phyloP scores from a whole-genome alignment of 2,797 vertebrate species.

The Aulostomus chinensis region DNA sequence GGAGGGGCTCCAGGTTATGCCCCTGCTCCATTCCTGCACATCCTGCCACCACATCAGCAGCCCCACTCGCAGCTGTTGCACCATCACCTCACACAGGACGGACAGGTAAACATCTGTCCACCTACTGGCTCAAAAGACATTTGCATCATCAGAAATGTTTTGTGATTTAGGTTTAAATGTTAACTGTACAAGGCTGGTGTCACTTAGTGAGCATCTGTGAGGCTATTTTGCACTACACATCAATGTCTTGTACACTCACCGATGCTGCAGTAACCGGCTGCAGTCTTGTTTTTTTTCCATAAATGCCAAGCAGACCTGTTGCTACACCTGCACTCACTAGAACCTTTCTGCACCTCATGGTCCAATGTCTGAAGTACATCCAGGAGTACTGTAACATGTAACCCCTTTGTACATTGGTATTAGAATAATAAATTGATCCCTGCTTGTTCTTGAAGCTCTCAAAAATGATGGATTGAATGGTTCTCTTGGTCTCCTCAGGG shows the following conservation, averaged over 20 bases:
- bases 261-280: too few species aligned
- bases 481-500: slow-evolving; percentile 72
- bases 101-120: slow-evolving; percentile 80
- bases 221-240: too few species aligned
- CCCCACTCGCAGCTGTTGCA: slow-evolving; percentile 96
- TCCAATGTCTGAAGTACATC: too few species aligned
- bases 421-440: not conserved
- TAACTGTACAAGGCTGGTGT: too few species aligned
- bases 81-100: slow-evolving; percentile 93
- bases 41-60: slow-evolving; percentile 94
- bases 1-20: slow-evolving; percentile 89
- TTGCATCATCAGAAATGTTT: not conserved
- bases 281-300: too few species aligned
- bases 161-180: not conserved
- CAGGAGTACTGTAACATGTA: too few species aligned
- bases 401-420: too few species aligned
- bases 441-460: not conserved
- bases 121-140: not conserved
- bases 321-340: too few species aligned
- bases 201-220: too few species aligned
- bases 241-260: too few species aligned
- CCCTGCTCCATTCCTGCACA: slow-evolving; percentile 91
- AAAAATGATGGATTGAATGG: not conserved
- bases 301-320: too few species aligned
- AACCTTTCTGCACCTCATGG: too few species aligned